Evolutionary conservation across 2,888 invertebrate genomes (phyloP).

Genomic region (Dendrolimus pini): DNA sequence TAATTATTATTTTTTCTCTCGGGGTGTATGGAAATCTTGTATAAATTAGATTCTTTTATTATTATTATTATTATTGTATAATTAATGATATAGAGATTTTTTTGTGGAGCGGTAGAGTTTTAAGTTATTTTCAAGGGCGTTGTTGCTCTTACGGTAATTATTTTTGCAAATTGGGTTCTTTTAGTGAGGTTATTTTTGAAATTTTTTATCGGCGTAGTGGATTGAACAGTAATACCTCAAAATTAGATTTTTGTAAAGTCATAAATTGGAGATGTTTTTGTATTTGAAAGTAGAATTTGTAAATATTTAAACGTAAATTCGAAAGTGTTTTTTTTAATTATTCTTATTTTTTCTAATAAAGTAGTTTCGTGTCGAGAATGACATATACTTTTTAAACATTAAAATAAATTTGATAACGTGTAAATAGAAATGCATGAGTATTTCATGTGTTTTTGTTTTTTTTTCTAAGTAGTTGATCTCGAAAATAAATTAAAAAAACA

Average conservation of each 20-base stretch:
- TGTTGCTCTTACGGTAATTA: background rate
- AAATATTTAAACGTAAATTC: background rate
- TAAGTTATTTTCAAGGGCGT: background rate
- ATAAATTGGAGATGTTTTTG: background rate
- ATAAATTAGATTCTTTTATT: constrained; percentile 59
- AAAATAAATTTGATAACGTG: too few relatives aligned
- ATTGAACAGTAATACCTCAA: background rate
- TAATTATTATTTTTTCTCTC: constrained; percentile 42
- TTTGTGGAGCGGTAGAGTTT: background rate
- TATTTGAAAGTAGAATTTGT: background rate
- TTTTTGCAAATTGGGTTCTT: constrained; percentile 4
- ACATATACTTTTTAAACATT: too few relatives aligned
- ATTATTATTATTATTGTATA: background rate
- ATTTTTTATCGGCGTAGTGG: background rate
- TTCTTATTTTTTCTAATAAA: too few relatives aligned
- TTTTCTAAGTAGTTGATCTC: too few relatives aligned
- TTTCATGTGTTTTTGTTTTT: too few relatives aligned
- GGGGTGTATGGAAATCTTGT: constrained; percentile 71
- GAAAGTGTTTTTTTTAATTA: too few relatives aligned
- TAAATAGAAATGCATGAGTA: too few relatives aligned
- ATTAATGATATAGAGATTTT: background rate
- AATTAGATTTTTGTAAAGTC: background rate
- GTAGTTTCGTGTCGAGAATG: too few relatives aligned
- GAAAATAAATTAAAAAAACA: too few relatives aligned
- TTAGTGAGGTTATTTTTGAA: constrained; percentile 2